Conservation (phyloP, 2,113 vertebrate genomes). For the Etia nguti region DNA sequence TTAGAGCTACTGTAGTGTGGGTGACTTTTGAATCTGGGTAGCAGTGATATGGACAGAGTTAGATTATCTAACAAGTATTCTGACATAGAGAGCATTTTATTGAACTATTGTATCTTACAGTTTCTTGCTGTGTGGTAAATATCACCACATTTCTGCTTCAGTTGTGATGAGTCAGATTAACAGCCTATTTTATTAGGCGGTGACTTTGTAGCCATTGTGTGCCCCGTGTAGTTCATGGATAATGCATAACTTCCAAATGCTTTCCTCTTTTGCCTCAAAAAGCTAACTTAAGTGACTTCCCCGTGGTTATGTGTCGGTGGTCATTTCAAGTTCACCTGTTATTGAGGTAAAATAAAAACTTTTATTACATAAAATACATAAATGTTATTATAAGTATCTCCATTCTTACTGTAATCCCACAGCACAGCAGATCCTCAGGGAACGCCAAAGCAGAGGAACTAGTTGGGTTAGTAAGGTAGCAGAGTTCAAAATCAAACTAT, state of each 20-base stretch:
- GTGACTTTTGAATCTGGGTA: neutral
- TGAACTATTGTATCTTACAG: neutral
- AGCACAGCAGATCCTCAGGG: neutral
- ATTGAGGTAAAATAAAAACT: neutral
- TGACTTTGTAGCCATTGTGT: neutral
- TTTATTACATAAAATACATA: neutral
- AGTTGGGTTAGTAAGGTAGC: neutral
- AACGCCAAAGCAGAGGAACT: neutral
- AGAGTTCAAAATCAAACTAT: neutral
- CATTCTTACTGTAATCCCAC: no score
- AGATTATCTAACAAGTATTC: neutral
- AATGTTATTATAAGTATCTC: neutral
- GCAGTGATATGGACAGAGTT: neutral
- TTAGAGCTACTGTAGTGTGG: neutral
- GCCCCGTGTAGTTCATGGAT: rapidly evolving
- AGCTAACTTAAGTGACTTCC: neutral
- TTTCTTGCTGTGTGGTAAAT: neutral
- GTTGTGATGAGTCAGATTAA: neutral
- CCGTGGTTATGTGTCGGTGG: rapidly evolving
- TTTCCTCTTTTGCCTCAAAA: neutral
- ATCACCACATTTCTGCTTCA: neutral
- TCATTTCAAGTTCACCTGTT: neutral
- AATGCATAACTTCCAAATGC: neutral
- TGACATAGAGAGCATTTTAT: neutral
- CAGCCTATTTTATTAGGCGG: neutral